Base-by-base conservation (phyloP, 1,140 invertebrate species). In the Ceratina australensis region DNA sequence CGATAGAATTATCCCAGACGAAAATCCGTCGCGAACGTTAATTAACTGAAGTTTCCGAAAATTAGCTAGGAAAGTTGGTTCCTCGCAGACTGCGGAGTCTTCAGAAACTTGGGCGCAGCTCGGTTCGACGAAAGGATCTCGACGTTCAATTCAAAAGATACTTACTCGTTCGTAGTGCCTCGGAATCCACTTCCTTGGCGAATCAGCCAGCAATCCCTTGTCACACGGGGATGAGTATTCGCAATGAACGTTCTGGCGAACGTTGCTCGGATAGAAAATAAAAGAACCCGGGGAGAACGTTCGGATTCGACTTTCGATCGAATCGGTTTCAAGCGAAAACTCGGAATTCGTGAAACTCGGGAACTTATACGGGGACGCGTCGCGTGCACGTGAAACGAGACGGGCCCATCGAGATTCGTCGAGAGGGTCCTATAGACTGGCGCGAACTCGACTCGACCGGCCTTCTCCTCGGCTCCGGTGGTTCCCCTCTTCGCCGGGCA, bases 401-500 rank as follows among this genome's bases (percentile, higher is more conserved):
- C 60, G 67, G 52, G 54, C 50, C 66, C 57, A 61, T 67, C 56
- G 80, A 59, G 72, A 75, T 79, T 65, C 59, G 59, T 85, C 72
- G 56, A 47, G 66, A 60, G 71, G 75, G 64, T 65, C 75, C 56
- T 75, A 50, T 69, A 57, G 63, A 84, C 85, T 86, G 81, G 69
- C 78, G 67, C 57, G 60, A 22, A 13, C 22, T 65, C 72, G 42
- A 15, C 49, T 42, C 24, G 59, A 22, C 63, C 69, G 60, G 66
- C 42, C 47, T 77, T 71, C 56, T 28, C 66, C 33, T 22, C 2
- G 18, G 56, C 54, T n/a, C n/a, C n/a, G n/a, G 47, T 71, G 63
- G 47, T 60, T 60, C 57, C 66, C 81, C 56, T 49, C 49, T 57
- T 47, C 74, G 72, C 5, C 26, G 57, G 57, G 69, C 80, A 52